A percentile compares a stretch with the other conserved stretches of the same genome.
These are phyloP conservation scores for Oceanites oceanicus DNA, from an alignment of 2,113 vertebrate genomes.

Conservation along the genomic window DNA sequence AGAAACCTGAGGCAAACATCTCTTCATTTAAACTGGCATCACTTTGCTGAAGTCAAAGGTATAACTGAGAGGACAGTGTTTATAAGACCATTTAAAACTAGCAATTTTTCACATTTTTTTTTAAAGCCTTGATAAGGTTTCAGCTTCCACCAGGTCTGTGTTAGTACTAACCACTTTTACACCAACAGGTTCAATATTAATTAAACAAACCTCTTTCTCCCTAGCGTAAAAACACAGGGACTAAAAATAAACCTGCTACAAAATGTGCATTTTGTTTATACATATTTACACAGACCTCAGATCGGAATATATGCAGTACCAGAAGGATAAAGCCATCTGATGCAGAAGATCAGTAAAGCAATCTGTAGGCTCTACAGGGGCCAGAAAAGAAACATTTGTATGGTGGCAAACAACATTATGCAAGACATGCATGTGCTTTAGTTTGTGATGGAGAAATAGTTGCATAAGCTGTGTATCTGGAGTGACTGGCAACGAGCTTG, in stretches of 20 bases:
- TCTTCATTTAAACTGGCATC: not conserved
- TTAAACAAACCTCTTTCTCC: constrained; percentile 9
- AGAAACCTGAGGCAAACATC: not conserved
- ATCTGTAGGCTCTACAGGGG: constrained; percentile 14
- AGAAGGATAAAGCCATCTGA: constrained; percentile 60
- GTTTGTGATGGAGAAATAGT: not conserved
- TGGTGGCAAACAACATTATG: constrained; percentile 7
- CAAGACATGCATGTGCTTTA: not conserved
- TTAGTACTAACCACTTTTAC: not conserved
- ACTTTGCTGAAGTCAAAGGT: not conserved
- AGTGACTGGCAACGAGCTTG: not conserved
- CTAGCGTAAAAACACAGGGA: not conserved
- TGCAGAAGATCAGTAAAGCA: constrained; percentile 43
- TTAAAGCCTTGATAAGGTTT: not conserved
- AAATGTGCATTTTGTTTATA: constrained; percentile 49
- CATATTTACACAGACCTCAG: constrained; percentile 35
- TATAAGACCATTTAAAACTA: not conserved
- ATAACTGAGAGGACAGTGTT: not conserved
- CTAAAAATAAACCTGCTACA: constrained; percentile 54
- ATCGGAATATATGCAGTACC: constrained; percentile 9
- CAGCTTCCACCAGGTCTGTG: not conserved
- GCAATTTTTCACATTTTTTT: not conserved
- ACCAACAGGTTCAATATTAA: not conserved
- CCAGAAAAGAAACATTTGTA: constrained; percentile 17
- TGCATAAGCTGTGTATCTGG: not conserved